Conservation (phyloP, 2,113 vertebrate genomes). For the Bufo gargarizans region DNA sequence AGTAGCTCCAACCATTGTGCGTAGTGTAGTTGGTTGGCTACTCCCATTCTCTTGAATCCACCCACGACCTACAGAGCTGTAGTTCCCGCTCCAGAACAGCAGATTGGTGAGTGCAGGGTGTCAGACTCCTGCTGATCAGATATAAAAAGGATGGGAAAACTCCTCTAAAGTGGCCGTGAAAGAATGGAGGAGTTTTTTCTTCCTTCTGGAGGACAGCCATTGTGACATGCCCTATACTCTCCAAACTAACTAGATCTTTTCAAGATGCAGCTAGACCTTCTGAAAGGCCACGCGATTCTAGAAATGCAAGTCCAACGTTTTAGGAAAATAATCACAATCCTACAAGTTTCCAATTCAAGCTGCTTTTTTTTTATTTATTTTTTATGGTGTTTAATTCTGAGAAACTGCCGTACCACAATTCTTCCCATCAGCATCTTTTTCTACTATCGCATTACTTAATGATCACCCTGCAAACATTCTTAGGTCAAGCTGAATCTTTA, state of each 20-base stretch:
- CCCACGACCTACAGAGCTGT: no score
- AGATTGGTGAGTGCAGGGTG: no score
- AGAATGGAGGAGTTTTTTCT: background rate
- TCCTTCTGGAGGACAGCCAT: background rate
- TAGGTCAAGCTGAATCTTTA: constrained; percentile 36
- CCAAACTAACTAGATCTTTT: background rate
- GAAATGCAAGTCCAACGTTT: background rate
- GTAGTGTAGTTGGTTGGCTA: no score
- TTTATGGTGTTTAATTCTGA: background rate
- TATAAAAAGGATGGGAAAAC: no score
- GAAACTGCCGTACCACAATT: background rate
- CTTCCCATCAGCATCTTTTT: constrained; percentile 22
- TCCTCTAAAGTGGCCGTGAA: no score
- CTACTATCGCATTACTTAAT: constrained; percentile 30
- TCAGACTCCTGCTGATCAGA: no score
- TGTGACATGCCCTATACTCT: no score
- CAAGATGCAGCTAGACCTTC: background rate
- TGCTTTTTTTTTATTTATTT: background rate
- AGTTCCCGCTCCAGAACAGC: no score
- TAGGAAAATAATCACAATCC: background rate
- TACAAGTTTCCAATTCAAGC: background rate
- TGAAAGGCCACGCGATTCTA: background rate
- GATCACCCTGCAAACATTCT: constrained; percentile 21
- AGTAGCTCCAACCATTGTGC: no score
- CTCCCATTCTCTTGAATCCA: no score